Evolutionary conservation across 2,113 vertebrate genomes (phyloP), one percentile per base, ranked within the genome.

Genomic region (Orycteropus afer): DNA sequence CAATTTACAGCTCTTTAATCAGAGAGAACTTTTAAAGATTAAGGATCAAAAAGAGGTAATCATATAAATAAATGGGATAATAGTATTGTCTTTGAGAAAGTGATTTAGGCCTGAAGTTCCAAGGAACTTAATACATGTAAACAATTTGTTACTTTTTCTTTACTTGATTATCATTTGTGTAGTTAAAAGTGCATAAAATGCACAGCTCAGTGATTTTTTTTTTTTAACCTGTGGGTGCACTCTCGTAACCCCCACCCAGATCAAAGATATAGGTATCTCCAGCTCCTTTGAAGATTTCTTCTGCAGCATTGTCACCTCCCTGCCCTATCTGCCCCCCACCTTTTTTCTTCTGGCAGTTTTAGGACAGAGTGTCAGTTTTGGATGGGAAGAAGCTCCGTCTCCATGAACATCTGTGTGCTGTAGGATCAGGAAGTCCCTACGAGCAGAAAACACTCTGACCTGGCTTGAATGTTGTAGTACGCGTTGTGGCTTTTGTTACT

Each of bases 41-140:
- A 69, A 84, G n/a, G 9, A 86, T 51, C 20, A 57, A 93, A 53
- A 86, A 86, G 78, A 37, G 79, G 87, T 93, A 23, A 4, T 67
- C n/a, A 61, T 71, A 20, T 22, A 49, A 85, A 22, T 86, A 63
- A 69, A 10, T 78, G 42, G 40, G 40, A 83, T 45, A 81, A 63
- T 79, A 95, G 22, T 61, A 37, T 71, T 87, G 13, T 45, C n/a
- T 89, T 89, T 42, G 53, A 85, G 84, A 63, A 65, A 85, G 63
- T 80, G 29, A 29, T 65, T 83, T 49, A 78, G 22, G 45, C 47
- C 53, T 74, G 42, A 47, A 34, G 17, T 89, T 80, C 74, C 49
- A 81, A 69, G 69, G 37, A 57, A 51, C 63, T 92, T 86, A 86
- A 90, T 80, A 79, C 11, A 34, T 74, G 57, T 94, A 80, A 96